phyloP scores from a whole-genome alignment of 2,113 vertebrate genomes.

The Eidolon helvum region DNA sequence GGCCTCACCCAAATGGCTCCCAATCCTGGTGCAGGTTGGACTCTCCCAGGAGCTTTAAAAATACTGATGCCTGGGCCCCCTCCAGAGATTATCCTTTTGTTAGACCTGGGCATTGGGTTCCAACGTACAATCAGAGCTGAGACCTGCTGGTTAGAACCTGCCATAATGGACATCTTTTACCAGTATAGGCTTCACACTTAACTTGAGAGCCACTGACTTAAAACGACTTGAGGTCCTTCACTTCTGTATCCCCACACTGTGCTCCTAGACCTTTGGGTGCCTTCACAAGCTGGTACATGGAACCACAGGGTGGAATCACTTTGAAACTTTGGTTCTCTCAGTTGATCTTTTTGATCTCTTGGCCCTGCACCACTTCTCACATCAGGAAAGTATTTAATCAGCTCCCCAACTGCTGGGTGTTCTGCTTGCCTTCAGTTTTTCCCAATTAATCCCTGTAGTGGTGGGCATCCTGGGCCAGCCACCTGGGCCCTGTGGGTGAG shows the following conservation, averaged over 20 bases:
- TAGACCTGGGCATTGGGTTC: not conserved
- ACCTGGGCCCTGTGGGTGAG: not conserved
- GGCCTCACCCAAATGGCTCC: not conserved
- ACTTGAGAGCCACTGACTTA: not conserved
- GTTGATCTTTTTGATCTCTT: not conserved
- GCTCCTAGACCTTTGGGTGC: not conserved
- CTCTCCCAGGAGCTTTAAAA: not conserved
- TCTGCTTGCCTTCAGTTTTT: not conserved
- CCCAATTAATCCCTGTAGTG: not conserved
- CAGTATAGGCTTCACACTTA: rapidly evolving
- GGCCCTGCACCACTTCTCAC: not conserved
- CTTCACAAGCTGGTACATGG: not conserved
- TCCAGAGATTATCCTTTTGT: not conserved
- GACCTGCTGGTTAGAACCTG: not conserved
- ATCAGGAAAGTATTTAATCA: not conserved
- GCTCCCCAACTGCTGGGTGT: not conserved
- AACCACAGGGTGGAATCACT: not conserved
- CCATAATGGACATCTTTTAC: not conserved
- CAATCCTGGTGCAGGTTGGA: too few relatives aligned
- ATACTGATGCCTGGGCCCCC: not conserved
- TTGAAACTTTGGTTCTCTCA: not conserved
- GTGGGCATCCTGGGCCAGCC: too few relatives aligned
- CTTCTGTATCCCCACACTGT: not conserved
- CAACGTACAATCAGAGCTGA: not conserved
- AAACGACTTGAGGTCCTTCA: not conserved